Evolutionary conservation across 1,140 invertebrate genomes (phyloP).

Genomic region (Nilaparvata lugens): DNA sequence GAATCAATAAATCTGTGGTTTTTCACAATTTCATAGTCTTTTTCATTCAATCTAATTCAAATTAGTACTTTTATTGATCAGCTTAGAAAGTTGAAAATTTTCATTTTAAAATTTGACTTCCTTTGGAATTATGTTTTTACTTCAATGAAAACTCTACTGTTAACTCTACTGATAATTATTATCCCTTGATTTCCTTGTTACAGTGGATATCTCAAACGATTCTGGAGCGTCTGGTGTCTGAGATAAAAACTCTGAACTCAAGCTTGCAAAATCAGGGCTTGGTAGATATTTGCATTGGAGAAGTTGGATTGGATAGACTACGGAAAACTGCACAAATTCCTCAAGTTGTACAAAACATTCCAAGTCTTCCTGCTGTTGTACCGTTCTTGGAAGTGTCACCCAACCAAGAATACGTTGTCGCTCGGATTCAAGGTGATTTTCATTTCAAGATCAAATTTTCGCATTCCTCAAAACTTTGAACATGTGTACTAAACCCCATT

Average conservation of each 20-base stretch:
- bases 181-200: conserved; percentile 25
- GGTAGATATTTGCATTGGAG: conserved; percentile 58
- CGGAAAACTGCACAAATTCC: conserved; percentile 54
- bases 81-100: too few species aligned
- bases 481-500: too few species aligned
- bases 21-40: too few species aligned
- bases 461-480: too few species aligned
- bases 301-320: conserved; percentile 55
- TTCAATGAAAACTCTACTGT: too few species aligned
- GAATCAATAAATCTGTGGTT: too few species aligned
- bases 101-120: too few species aligned
- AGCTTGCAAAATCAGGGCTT: conserved; percentile 54
- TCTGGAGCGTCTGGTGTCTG: conserved; percentile 52
- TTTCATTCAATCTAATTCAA: too few species aligned
- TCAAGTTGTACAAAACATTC: conserved; percentile 52
- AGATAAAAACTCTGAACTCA: conserved; percentile 60
- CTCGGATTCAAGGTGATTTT: conserved; percentile 50
- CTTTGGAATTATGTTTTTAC: too few species aligned
- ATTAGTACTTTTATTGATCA: too few species aligned
- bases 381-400: conserved; percentile 67
- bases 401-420: conserved; percentile 76
- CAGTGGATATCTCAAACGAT: conserved; percentile 75
- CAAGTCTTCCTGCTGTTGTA: conserved; percentile 55
- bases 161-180: too few species aligned
- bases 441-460: background rate